A percentile compares a stretch with the other conserved stretches of the same genome.
These are phyloP conservation scores for Venturia canescens DNA, from an alignment of 1,140 invertebrate species.

Conservation along the genomic window DNA sequence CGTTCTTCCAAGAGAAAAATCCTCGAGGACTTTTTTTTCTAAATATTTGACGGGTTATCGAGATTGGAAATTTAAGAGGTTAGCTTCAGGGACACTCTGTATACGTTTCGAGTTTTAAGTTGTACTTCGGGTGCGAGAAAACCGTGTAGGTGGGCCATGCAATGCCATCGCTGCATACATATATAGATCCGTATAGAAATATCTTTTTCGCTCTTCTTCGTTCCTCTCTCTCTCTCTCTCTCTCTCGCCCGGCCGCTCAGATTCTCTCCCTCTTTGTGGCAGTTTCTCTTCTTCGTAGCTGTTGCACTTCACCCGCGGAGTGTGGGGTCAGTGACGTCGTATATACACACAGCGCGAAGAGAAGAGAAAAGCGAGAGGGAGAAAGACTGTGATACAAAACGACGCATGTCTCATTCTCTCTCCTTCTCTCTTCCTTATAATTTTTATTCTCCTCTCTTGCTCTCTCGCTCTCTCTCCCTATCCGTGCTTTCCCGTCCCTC, in stretches of 20 bases:
- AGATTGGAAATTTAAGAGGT: too few species aligned
- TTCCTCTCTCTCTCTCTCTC: not conserved
- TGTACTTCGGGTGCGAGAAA: constrained; percentile 32
- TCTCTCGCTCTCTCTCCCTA: not conserved
- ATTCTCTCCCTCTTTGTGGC: not conserved
- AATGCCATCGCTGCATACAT: constrained; percentile 15
- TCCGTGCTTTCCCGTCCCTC: too few species aligned
- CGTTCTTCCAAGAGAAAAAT: too few species aligned
- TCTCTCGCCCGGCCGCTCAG: not conserved
- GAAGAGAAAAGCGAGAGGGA: not conserved
- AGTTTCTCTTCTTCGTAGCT: constrained; percentile 9
- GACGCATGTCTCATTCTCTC: constrained; percentile 24
- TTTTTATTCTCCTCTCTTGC: not conserved
- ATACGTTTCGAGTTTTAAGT: too few species aligned
- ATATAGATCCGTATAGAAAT: too few species aligned
- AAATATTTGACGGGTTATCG: not conserved
- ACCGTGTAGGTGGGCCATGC: constrained; percentile 28
- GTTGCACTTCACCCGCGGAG: constrained; percentile 32
- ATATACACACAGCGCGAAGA: not conserved
- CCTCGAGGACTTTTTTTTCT: too few species aligned
- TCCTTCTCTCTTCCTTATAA: not conserved
- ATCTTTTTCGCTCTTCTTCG: constrained; percentile 10
- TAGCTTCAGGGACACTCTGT: too few species aligned
- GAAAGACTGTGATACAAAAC: constrained; percentile 23
- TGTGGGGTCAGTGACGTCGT: constrained; percentile 33